Evolutionary conservation across 2,888 invertebrate species (phyloP), one percentile per base, ranked within the genome.

Genomic region (Epinotia bilunana): DNA sequence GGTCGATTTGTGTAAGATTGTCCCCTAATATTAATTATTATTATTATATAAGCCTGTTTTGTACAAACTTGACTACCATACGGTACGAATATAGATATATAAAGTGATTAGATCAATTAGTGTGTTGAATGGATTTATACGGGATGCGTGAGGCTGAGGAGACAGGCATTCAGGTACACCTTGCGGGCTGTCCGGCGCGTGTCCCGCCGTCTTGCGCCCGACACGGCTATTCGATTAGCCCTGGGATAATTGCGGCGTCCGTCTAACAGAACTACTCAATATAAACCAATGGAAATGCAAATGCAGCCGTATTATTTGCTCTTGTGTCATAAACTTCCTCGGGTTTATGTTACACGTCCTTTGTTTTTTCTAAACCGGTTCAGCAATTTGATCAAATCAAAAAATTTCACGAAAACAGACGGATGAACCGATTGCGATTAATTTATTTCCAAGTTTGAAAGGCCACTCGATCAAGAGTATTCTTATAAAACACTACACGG

Each of bases 201-300:
- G 72, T 23, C 72, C 58, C 73, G 58, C 46, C 73, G 77, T 77
- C 76, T 77, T 77, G 72, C 65, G 61, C 55, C 65, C 63, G 74
- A 79, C 79, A 79, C 74, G 77, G 74, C 77, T 78, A 79, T 77
- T 79, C 79, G 78, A 79, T 79, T 79, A 79, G 74, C 72, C 68
- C 74, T 70, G 62, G 78, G 78, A 79, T 78, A 78, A 79, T 79
- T 77, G 79, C 75, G 72, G 72, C 70, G 73, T 73, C 76, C 69
- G 39, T n/a, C n/a, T n/a, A n/a, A n/a, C n/a, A 23, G 70, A 63
- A 73, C 72, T 60, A 53, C 64, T 65, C 65, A 60, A 20, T 64
- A 70, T 69, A 63, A 72, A 63, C 72, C 61, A 67, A 57, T 63
- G 73, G 57, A 57, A 74, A 70, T 57, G 57, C 60, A 58, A 49